Evolutionary conservation across 2,113 vertebrate species (phyloP).

Genomic region (Erpornis zantholeuca): DNA sequence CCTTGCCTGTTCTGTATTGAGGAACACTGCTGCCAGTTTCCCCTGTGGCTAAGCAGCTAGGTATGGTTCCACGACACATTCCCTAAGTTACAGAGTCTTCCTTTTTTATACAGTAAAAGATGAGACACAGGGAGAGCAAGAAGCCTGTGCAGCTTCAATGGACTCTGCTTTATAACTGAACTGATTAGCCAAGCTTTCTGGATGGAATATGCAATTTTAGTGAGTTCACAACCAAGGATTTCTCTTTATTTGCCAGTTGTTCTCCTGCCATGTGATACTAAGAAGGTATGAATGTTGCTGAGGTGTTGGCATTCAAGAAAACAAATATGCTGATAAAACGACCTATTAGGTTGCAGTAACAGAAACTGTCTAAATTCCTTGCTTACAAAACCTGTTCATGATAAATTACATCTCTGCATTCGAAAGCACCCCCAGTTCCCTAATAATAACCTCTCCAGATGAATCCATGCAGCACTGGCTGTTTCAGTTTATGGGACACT

Average conservation of each 20-base stretch:
- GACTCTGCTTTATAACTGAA: background rate
- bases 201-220: conserved; percentile 34
- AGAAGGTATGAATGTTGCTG: background rate
- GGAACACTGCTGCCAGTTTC: background rate
- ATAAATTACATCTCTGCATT: conserved; percentile 28
- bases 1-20: background rate
- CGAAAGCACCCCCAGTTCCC: conserved; percentile 1
- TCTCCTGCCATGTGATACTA: background rate
- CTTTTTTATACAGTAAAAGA: background rate
- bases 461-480: background rate
- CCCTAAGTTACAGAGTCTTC: background rate
- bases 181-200: conserved; percentile 37
- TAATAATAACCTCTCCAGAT: conserved; percentile 33
- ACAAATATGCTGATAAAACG: conserved; percentile 36
- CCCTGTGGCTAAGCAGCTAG: background rate
- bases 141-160: background rate
- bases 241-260: conserved; percentile 50
- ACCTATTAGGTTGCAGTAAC: background rate
- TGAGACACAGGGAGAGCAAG: background rate
- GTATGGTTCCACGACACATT: background rate
- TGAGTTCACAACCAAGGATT: conserved; percentile 27
- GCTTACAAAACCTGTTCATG: conserved; percentile 24
- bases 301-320: background rate
- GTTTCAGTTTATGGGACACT: conserved; percentile 6
- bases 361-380: conserved; percentile 28